These are phyloP conservation scores for Siphlonurus alternatus DNA, from an alignment of 2,888 invertebrate genomes.

Conservation along the genomic window DNA sequence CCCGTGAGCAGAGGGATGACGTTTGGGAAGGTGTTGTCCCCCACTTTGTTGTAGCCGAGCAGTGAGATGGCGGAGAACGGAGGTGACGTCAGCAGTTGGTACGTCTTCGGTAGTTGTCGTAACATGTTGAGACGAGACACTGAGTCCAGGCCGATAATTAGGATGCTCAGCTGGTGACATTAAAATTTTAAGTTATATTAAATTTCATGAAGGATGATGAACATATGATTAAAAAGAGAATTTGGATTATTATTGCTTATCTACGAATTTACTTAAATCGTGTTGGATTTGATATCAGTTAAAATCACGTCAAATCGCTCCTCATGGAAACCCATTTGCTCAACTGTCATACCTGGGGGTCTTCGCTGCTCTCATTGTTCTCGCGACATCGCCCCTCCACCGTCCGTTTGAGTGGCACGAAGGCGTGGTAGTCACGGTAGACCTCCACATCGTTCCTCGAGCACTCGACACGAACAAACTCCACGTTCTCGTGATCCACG, in stretches of 20 bases:
- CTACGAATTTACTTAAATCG: no score
- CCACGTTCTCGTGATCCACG: constrained; percentile 32
- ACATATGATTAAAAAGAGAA: no score
- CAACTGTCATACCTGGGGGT: no score
- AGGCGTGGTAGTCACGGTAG: neutral
- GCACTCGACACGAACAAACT: constrained; percentile 55
- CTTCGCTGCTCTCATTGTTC: no score
- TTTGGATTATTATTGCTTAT: no score
- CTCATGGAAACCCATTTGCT: no score
- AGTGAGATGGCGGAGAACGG: constrained; percentile 52
- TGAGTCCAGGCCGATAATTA: constrained; percentile 53
- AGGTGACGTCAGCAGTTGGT: constrained; percentile 33
- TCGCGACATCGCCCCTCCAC: neutral
- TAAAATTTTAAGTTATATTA: no score
- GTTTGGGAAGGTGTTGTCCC: constrained; percentile 88
- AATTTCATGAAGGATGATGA: no score
- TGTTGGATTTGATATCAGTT: no score
- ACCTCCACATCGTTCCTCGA: neutral
- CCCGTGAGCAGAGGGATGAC: constrained; percentile 67
- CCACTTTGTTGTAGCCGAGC: constrained; percentile 83
- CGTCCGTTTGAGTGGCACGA: neutral
- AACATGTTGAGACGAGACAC: constrained; percentile 72
- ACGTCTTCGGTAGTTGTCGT: constrained; percentile 62
- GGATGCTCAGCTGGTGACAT: constrained; percentile 7
- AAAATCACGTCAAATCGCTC: no score